Conservation (phyloP, 2,888 invertebrate genomes). For the Drosophila vallismaia region DNA sequence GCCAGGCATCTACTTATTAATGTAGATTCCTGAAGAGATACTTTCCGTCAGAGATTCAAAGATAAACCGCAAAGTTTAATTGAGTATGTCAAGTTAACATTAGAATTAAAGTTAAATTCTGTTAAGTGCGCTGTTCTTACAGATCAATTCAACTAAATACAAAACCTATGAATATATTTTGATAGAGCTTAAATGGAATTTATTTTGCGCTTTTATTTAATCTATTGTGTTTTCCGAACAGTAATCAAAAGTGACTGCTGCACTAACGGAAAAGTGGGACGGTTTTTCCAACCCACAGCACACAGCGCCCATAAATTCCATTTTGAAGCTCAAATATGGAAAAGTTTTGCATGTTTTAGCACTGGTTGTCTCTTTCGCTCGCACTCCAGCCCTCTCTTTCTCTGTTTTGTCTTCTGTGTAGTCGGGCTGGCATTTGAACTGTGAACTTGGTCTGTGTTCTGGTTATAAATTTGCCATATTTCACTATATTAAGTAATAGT, state of each 20-base stretch:
- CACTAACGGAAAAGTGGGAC: slow-evolving; percentile 7
- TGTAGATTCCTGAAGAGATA: slow-evolving; percentile 9
- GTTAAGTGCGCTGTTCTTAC: too few relatives aligned
- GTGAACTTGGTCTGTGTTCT: slow-evolving; percentile 17
- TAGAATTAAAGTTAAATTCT: too few relatives aligned
- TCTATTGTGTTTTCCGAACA: slow-evolving; percentile 39
- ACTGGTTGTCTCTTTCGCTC: not conserved
- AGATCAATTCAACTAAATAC: too few relatives aligned
- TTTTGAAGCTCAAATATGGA: slow-evolving; percentile 60
- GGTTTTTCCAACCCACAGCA: slow-evolving; percentile 16
- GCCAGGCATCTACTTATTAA: slow-evolving; percentile 22
- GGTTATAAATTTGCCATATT: slow-evolving; percentile 55
- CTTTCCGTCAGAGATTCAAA: slow-evolving; percentile 2
- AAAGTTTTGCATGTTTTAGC: slow-evolving; percentile 41
- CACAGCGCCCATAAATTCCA: slow-evolving; percentile 54
- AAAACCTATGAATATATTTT: slow-evolving; percentile 1
- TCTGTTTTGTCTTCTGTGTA: slow-evolving; percentile 1
- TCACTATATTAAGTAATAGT: slow-evolving; percentile 60
- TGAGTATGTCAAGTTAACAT: slow-evolving; percentile 2
- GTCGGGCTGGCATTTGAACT: slow-evolving; percentile 36
- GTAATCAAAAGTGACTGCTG: slow-evolving; percentile 45
- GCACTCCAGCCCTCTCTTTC: not conserved
- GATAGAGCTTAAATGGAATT: slow-evolving; percentile 32
- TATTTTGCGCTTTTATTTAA: slow-evolving; percentile 39
- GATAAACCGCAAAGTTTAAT: slow-evolving; percentile 16